Evolutionary conservation across 2,797 vertebrate genomes (phyloP).

Genomic region (Momotus momota): DNA sequence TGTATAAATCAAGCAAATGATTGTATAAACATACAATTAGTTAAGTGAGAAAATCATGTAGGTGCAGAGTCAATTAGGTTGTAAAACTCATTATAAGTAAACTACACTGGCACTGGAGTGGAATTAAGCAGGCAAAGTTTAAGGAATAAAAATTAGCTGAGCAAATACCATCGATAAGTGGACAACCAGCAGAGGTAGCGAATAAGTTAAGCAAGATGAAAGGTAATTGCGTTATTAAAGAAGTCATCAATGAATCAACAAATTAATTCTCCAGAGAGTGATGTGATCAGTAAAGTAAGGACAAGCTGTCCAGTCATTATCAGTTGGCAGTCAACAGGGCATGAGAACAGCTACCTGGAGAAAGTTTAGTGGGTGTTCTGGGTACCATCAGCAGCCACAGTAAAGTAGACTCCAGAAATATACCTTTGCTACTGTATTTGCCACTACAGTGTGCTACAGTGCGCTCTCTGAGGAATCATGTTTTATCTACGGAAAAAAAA

Average conservation of each 20-base stretch:
- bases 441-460: background rate
- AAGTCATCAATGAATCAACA: conserved; percentile 18
- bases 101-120: conserved; percentile 15
- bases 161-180: conserved; percentile 46
- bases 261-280: background rate
- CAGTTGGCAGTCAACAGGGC: background rate
- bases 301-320: background rate
- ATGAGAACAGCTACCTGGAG: background rate
- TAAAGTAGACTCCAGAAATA: background rate
- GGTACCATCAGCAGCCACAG: background rate
- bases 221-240: conserved; percentile 29
- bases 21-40: conserved; percentile 49
- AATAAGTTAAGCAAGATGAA: conserved; percentile 33
- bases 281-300: background rate
- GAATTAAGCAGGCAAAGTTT: conserved; percentile 46
- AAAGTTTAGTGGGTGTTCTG: background rate
- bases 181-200: background rate
- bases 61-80: conserved; percentile 1
- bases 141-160: conserved; percentile 49
- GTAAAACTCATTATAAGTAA: conserved; percentile 39
- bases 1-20: conserved; percentile 42
- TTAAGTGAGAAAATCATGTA: conserved; percentile 30
- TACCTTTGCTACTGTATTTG: background rate
- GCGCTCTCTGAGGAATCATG: background rate
- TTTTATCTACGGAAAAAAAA: background rate